A percentile compares a stretch with the other conserved stretches of the same genome.
Conservation (phyloP, 2,113 vertebrate genomes). For the Variabilichromis moorii region DNA sequence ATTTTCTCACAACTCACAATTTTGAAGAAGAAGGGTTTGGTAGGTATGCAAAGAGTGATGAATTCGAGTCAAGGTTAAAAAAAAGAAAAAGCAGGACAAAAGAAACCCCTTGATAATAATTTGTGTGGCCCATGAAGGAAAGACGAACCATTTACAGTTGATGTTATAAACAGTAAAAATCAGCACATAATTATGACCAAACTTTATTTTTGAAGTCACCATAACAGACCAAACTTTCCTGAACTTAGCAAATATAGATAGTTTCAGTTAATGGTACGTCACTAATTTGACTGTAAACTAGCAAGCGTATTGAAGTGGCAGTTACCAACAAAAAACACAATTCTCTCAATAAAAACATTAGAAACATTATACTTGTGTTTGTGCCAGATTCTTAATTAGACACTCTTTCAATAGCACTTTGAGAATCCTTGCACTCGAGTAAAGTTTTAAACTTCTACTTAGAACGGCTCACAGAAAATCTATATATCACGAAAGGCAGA, state of each 20-base stretch:
- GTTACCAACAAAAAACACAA: neutral
- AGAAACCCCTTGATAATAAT: neutral
- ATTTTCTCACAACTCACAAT: too few species aligned
- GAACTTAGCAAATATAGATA: neutral
- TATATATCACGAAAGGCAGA: neutral
- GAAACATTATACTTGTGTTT: neutral
- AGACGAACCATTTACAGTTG: neutral
- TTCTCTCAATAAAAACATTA: neutral
- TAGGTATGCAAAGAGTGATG: neutral
- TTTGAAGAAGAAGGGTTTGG: neutral
- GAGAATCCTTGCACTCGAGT: neutral
- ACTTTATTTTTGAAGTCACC: neutral
- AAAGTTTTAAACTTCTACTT: neutral
- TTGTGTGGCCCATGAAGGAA: neutral
- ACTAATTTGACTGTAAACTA: neutral
- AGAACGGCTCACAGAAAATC: neutral
- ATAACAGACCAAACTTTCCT: neutral
- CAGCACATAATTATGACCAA: neutral
- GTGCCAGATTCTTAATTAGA: neutral
- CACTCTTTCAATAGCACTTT: neutral
- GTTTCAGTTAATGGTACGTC: neutral
- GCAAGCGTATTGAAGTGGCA: rapidly evolving
- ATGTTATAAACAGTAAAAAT: neutral
- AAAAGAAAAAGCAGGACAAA: neutral
- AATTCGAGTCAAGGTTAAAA: neutral